Conservation (phyloP, 2,888 invertebrate genomes). For the Dysmachus trigonus region DNA sequence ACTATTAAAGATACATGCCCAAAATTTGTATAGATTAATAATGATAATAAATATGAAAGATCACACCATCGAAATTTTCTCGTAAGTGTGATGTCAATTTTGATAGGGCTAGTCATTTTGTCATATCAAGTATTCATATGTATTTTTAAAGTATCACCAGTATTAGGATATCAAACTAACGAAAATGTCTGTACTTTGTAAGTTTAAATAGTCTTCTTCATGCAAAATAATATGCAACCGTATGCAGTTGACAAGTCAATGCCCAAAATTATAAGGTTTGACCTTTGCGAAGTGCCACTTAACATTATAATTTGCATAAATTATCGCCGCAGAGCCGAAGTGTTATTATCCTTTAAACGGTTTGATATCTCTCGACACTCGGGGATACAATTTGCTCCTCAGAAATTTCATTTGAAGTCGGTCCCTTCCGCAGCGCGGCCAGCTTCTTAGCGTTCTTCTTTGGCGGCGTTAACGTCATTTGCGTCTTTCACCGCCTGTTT, state of each 20-base stretch:
- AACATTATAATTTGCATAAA: constrained; percentile 45
- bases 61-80: no score
- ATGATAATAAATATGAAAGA: no score
- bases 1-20: no score
- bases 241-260: neutral
- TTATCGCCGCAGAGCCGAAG: constrained; percentile 43
- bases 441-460: constrained; percentile 10
- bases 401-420: constrained; percentile 22
- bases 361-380: constrained; percentile 45
- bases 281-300: constrained; percentile 22
- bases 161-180: no score
- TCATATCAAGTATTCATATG: no score
- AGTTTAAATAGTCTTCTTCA: no score
- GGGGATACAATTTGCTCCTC: neutral
- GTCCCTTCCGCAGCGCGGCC: neutral
- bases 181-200: no score
- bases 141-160: no score
- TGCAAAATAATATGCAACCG: neutral
- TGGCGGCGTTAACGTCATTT: constrained; percentile 42
- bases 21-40: no score
- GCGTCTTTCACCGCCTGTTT: constrained; percentile 38
- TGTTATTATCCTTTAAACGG: constrained; percentile 45
- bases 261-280: neutral
- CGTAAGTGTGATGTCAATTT: no score
- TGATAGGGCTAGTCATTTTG: no score